A percentile compares a stretch with the other conserved stretches of the same genome.
Evolutionary conservation across 2,797 vertebrate species (phyloP).

Genomic region (Anguilla megastoma): DNA sequence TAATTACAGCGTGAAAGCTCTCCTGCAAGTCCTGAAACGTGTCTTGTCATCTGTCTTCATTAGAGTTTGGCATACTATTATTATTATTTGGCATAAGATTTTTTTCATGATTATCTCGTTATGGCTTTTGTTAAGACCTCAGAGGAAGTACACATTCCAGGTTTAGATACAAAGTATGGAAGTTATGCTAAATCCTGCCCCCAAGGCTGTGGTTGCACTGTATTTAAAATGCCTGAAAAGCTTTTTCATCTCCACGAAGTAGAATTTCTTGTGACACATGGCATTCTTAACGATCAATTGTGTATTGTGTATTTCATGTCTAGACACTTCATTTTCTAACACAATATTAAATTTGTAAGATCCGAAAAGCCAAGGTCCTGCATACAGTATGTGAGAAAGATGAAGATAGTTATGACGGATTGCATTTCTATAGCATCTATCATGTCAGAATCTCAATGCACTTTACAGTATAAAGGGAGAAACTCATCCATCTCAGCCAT

Average conservation of each 20-base stretch:
- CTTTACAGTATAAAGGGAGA: not conserved
- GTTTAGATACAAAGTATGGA: not conserved
- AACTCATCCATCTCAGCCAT: not conserved
- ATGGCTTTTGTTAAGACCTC: not conserved
- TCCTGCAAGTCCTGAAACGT: not conserved
- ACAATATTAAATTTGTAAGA: not conserved
- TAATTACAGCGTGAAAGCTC: not conserved
- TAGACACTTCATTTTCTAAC: not conserved
- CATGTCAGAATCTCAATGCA: not conserved
- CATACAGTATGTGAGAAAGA: not conserved
- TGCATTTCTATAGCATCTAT: not conserved
- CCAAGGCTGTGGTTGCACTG: not conserved
- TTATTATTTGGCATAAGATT: not conserved
- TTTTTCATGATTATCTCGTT: not conserved
- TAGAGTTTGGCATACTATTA: not conserved
- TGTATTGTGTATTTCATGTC: not conserved
- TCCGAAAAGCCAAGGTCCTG: not conserved
- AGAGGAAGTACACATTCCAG: not conserved
- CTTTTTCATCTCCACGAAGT: not conserved
- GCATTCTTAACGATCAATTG: not conserved
- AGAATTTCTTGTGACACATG: not conserved
- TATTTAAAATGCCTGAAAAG: constrained; percentile 5
- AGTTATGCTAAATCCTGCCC: not conserved
- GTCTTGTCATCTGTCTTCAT: not conserved
- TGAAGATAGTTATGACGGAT: not conserved